A percentile compares a stretch with the other conserved stretches of the same genome.
Evolutionary conservation across 2,113 vertebrate genomes (phyloP).

Genomic region (Saccopteryx bilineata): DNA sequence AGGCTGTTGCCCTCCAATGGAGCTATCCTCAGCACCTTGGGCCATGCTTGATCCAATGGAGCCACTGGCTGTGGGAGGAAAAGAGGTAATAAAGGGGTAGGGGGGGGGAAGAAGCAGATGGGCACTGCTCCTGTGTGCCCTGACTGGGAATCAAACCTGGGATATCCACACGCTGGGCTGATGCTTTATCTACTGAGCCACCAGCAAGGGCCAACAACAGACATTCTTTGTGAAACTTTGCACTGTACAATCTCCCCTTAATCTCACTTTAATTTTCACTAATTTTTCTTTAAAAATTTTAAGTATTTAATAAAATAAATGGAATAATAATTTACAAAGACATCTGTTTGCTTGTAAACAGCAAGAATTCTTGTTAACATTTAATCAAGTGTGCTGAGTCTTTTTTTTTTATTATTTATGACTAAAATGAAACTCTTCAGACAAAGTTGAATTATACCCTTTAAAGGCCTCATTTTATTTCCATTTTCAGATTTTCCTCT

Average conservation of each 20-base stretch:
- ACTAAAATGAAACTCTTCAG: constrained; percentile 18
- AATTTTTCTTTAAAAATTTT: constrained; percentile 6
- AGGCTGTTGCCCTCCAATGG: too few species aligned
- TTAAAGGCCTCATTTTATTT: constrained; percentile 5
- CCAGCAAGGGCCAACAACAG: neutral
- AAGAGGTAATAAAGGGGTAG: too few species aligned
- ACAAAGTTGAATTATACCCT: neutral
- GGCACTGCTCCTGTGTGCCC: too few species aligned
- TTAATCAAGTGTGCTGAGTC: neutral
- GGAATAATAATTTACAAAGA: neutral
- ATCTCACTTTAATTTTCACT: constrained; percentile 1
- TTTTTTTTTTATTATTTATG: neutral
- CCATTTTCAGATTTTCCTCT: constrained; percentile 53
- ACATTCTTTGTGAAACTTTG: constrained; percentile 10
- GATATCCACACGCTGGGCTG: too few species aligned
- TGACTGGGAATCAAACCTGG: too few species aligned
- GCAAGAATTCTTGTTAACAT: neutral
- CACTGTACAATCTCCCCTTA: neutral
- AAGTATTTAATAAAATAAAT: neutral
- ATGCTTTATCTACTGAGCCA: too few species aligned
- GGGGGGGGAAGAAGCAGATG: too few species aligned
- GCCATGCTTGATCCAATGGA: too few species aligned
- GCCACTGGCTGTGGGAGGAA: too few species aligned
- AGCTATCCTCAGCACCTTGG: too few species aligned
- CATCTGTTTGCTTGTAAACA: too few species aligned